Base-by-base conservation (phyloP, 2,797 vertebrate genomes). In the Phoxinus dragarum region DNA sequence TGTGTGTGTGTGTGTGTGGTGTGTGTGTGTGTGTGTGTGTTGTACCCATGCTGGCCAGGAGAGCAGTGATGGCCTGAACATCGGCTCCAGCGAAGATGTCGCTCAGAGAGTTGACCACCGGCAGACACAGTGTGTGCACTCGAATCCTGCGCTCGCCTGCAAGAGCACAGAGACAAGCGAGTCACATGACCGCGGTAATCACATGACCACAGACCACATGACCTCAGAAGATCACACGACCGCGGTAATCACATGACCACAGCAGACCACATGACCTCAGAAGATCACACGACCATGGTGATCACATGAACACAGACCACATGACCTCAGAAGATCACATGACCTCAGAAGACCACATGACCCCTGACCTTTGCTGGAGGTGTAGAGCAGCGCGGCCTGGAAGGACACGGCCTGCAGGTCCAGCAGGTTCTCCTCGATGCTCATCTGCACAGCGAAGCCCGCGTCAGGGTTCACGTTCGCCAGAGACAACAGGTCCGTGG, bases 371-470 rank as follows among this genome's bases (percentile, higher is more conserved):
- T 98, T 99, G 93, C 98, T 99, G 89, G 98, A 99, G 0, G 98
- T 99, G 92, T 99, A 99, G 27, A 99, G 95, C 76, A 99, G 96
- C 1, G 98, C 98, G 1, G 98, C 98, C 92, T 99, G 98, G 90
- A 99, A 99, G 71, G 97, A 99, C 88, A 98, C 98, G 1, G 96
- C 91, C 61, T 98, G 97, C 94, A 96, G 97, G 90, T 99, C 97
- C n/a, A 96, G 94, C 42, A 99, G 95, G 89, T 94, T 98, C 89
- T 99, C 98, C 72, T 99, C 98, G 5, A 99, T 98, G 38, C 97
- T 97, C 98, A 99, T 99, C 86, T 99, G 98, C 81, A 99, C 98
- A 0, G 98, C 98, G 0, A 99, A 99, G 19, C 98, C 98, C 0
- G 98, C 97, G 12, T 99, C 98, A 0, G 98, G 98, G 90, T 99